phyloP scores from a whole-genome alignment of 2,797 vertebrate genomes.

The Harpagifer antarcticus region DNA sequence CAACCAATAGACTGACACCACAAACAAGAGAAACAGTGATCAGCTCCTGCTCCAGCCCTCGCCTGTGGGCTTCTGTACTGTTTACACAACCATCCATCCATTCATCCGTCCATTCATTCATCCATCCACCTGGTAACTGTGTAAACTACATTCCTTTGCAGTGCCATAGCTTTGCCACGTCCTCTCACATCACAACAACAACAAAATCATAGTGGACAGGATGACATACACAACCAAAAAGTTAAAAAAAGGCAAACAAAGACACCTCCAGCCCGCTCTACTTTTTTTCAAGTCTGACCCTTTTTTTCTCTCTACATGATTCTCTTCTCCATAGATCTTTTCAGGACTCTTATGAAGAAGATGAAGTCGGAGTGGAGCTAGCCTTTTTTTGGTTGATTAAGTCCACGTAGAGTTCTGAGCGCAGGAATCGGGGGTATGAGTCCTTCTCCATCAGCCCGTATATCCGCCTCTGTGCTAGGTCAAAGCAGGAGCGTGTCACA shows the following conservation, averaged over 20 bases:
- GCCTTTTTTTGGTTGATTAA: constrained; percentile 96
- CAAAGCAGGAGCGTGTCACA: constrained; percentile 92
- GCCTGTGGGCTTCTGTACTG: constrained; percentile 38
- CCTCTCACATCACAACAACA: constrained; percentile 58
- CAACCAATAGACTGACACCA: constrained; percentile 31
- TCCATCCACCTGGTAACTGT: constrained; percentile 58
- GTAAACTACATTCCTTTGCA: constrained; percentile 82
- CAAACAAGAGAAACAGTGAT: constrained; percentile 70
- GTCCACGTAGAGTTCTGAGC: constrained; percentile 97
- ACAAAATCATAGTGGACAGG: constrained; percentile 58
- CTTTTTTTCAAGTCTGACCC: constrained; percentile 68
- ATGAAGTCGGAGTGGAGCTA: constrained; percentile 89
- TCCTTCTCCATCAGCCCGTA: constrained; percentile 98
- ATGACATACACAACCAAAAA: constrained; percentile 66
- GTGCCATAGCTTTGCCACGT: constrained; percentile 73
- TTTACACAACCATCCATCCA: constrained; percentile 54
- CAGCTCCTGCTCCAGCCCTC: constrained; percentile 66
- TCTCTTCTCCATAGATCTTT: constrained; percentile 32
- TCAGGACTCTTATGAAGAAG: constrained; percentile 81
- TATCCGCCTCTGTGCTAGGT: constrained; percentile 95
- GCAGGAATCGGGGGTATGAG: constrained; percentile 97
- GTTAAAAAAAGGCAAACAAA: constrained; percentile 62
- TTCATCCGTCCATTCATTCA: constrained; percentile 54
- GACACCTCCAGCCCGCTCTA: constrained; percentile 43
- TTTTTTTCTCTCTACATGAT: constrained; percentile 28